Evolutionary conservation across 2,888 invertebrate genomes (phyloP).

Genomic region (Alitta virens): DNA sequence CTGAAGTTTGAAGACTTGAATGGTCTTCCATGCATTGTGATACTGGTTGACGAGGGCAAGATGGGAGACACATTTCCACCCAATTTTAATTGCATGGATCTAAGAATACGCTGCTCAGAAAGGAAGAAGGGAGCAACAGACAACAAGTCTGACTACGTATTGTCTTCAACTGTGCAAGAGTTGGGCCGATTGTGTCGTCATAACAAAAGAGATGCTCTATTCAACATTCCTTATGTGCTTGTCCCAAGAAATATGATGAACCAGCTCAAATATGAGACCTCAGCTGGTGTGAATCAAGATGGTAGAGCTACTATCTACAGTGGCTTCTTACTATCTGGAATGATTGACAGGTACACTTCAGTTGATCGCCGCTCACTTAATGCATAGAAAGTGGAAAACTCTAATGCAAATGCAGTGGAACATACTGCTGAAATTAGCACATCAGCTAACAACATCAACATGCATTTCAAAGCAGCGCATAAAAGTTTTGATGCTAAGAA

Average conservation of each 20-base stretch:
- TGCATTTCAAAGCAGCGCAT: too few species aligned
- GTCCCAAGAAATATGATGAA: neutral
- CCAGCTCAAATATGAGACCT: too few species aligned
- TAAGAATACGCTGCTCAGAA: neutral
- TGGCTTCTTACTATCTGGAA: too few species aligned
- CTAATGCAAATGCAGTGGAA: too few species aligned
- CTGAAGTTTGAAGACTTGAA: conserved; percentile 12
- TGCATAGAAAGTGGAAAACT: too few species aligned
- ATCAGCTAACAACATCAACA: too few species aligned
- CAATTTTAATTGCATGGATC: conserved; percentile 20
- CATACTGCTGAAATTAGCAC: too few species aligned
- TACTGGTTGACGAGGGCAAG: conserved; percentile 18
- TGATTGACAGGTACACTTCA: too few species aligned
- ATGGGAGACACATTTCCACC: conserved; percentile 22
- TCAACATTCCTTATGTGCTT: conserved; percentile 10
- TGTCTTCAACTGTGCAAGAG: conserved; percentile 13
- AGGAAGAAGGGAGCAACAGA: neutral
- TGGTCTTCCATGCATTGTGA: conserved; percentile 17
- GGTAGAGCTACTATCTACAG: too few species aligned
- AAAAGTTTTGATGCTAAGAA: too few species aligned
- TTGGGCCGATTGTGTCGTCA: conserved; percentile 18
- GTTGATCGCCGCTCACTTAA: too few species aligned
- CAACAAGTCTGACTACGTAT: neutral
- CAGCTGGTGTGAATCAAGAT: too few species aligned
- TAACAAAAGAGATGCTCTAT: neutral